phyloP scores from a whole-genome alignment of 2,797 vertebrate genomes.

The Chloroceryle amazona region DNA sequence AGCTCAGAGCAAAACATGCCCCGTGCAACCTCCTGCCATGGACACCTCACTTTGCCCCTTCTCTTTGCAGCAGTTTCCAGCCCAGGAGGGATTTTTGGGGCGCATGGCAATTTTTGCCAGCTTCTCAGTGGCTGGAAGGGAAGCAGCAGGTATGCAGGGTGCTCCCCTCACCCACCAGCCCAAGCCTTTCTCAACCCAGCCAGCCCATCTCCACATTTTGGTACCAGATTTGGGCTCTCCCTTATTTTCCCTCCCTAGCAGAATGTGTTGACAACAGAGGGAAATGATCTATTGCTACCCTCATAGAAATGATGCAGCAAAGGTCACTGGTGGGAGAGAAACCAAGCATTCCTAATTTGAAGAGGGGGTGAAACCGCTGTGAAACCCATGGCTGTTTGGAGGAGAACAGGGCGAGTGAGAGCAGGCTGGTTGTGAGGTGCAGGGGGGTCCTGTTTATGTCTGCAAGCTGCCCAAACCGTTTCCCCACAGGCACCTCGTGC shows the following conservation, averaged over 20 bases:
- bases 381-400: neutral
- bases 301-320: neutral
- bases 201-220: neutral
- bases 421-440: neutral
- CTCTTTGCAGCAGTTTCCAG: neutral
- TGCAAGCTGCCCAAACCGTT: neutral
- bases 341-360: neutral
- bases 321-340: neutral
- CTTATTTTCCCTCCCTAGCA: neutral
- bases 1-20: neutral
- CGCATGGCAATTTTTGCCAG: neutral
- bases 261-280: neutral
- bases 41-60: rapidly evolving
- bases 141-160: neutral
- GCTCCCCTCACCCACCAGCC: neutral
- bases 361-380: neutral
- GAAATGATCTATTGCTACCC: neutral
- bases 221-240: neutral
- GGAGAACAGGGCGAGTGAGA: rapidly evolving
- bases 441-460: neutral
- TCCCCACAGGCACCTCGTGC: rapidly evolving
- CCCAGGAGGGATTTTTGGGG: neutral
- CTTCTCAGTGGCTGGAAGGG: neutral
- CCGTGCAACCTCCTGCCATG: neutral
- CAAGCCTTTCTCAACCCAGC: neutral